Percentiles rank a stretch among this genome's conserved stretches.
These are phyloP conservation scores for Salminus brasiliensis DNA, from an alignment of 2,113 vertebrate genomes.

Conservation along the genomic window DNA sequence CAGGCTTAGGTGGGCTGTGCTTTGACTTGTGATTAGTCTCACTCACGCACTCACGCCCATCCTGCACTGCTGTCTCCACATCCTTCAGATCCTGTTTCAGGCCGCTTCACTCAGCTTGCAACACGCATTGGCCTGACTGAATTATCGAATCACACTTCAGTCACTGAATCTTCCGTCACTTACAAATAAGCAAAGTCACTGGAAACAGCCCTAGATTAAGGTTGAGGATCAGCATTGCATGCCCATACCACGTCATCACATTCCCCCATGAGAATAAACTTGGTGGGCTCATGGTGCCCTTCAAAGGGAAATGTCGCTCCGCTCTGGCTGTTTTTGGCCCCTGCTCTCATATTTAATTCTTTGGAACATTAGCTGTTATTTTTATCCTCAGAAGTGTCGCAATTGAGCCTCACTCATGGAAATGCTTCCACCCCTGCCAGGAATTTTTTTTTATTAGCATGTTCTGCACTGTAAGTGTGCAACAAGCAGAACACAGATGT, in stretches of 20 bases:
- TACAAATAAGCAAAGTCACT: neutral
- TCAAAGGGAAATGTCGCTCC: conserved; percentile 37
- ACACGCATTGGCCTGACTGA: conserved; percentile 4
- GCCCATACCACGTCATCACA: neutral
- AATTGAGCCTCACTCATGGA: conserved; percentile 58
- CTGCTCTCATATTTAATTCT: conserved; percentile 39
- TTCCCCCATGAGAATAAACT: conserved; percentile 1
- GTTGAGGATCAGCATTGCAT: neutral
- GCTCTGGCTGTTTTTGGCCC: conserved; percentile 56
- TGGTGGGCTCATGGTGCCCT: conserved; percentile 10
- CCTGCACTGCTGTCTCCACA: neutral
- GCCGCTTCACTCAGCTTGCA: neutral
- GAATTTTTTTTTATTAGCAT: conserved; percentile 61
- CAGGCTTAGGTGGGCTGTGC: conserved; percentile 52
- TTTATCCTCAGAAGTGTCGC: conserved; percentile 49
- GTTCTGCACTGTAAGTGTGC: conserved; percentile 65
- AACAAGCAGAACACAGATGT: conserved; percentile 45
- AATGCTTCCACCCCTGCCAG: conserved; percentile 60
- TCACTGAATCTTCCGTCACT: neutral
- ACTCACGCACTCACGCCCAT: conserved; percentile 40
- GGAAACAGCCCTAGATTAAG: neutral
- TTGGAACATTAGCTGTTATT: conserved; percentile 55
- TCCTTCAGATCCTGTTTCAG: conserved; percentile 17
- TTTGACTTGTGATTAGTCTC: conserved; percentile 51
- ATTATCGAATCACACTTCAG: neutral